Evolutionary conservation across 2,888 invertebrate species (phyloP).

Genomic region (Idaea aversata): DNA sequence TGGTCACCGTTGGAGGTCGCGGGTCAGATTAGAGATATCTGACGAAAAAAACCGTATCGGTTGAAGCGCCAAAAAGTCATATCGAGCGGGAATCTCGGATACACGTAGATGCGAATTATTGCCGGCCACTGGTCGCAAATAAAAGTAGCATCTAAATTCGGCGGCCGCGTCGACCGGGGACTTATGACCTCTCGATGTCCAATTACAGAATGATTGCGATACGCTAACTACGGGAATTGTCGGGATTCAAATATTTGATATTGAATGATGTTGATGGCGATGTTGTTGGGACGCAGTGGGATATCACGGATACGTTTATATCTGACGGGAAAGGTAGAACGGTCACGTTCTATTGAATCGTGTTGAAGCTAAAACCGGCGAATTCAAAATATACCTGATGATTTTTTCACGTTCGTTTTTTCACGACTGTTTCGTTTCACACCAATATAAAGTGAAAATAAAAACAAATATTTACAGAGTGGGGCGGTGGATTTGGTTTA

Average conservation of each 20-base stretch:
- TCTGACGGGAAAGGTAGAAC: slow-evolving; percentile 51
- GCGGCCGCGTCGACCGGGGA: slow-evolving; percentile 31
- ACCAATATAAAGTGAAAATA: neutral
- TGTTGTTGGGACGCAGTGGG: slow-evolving; percentile 28
- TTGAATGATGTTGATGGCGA: slow-evolving; percentile 37
- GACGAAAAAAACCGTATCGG: slow-evolving; percentile 48
- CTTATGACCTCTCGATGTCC: slow-evolving; percentile 49
- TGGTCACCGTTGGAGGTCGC: slow-evolving; percentile 53
- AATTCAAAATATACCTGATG: slow-evolving; percentile 48
- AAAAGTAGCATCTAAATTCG: slow-evolving; percentile 57
- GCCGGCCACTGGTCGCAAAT: slow-evolving; percentile 37
- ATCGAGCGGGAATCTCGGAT: slow-evolving; percentile 29
- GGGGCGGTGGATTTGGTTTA: slow-evolving; percentile 14
- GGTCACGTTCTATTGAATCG: slow-evolving; percentile 71
- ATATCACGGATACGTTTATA: slow-evolving; percentile 61
- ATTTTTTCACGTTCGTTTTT: slow-evolving; percentile 43
- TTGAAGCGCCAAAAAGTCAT: slow-evolving; percentile 53
- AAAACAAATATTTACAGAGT: slow-evolving; percentile 9
- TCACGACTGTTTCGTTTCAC: slow-evolving; percentile 31
- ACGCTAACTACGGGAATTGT: slow-evolving; percentile 40
- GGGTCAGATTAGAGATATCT: slow-evolving; percentile 59
- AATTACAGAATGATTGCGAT: slow-evolving; percentile 46
- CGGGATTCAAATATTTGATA: slow-evolving; percentile 44
- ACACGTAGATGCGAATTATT: slow-evolving; percentile 37
- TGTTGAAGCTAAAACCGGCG: slow-evolving; percentile 57